Percentiles rank a stretch among this genome's conserved stretches.
Conservation (phyloP, 2,888 invertebrate genomes). For the Neocrepidodera transversa region DNA sequence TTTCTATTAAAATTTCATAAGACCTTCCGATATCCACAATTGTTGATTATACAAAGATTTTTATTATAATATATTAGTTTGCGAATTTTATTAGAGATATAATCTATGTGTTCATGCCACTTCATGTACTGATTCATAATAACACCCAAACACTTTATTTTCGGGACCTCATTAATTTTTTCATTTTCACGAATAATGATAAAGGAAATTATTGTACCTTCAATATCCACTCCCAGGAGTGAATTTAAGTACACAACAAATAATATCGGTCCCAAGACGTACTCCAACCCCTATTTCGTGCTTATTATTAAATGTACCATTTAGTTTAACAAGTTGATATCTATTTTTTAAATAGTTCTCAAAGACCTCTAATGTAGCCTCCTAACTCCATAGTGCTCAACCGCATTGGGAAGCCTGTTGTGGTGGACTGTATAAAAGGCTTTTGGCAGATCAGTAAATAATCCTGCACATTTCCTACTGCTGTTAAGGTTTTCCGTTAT, state of each 20-base stretch:
- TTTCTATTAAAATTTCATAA: no score
- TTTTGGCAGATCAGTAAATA: background rate
- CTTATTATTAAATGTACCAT: background rate
- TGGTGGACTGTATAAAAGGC: background rate
- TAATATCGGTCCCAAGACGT: no score
- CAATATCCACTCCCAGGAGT: no score
- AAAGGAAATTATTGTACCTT: no score
- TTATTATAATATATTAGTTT: no score
- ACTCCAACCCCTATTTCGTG: no score
- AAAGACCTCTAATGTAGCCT: background rate
- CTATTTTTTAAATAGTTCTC: background rate
- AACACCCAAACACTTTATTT: background rate
- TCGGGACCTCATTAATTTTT: no score
- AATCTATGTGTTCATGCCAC: background rate
- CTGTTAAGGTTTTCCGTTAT: no score
- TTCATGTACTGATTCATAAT: background rate
- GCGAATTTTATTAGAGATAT: slow-evolving; percentile 31
- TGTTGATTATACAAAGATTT: no score
- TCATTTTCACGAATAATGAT: no score
- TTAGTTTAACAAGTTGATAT: background rate
- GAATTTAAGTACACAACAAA: no score
- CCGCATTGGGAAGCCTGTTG: background rate
- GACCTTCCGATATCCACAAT: no score
- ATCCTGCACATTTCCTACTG: background rate
- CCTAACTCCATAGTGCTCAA: background rate